Evolutionary conservation across 1,140 invertebrate genomes (phyloP), one percentile per base, ranked within the genome.

Genomic region (Bacillus rossius): DNA sequence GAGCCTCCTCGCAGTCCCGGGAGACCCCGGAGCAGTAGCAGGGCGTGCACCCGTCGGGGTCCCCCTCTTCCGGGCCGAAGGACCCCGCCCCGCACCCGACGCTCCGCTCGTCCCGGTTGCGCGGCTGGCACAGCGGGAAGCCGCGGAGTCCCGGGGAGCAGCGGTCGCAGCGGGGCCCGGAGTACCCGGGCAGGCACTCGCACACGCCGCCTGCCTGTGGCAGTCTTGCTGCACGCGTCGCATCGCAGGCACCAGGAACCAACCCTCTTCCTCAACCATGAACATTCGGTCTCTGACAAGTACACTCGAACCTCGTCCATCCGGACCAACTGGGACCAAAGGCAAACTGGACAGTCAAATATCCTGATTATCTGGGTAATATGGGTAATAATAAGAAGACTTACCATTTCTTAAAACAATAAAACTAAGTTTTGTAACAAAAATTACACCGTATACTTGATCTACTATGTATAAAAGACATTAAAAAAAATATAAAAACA

Each of bases 11-110:
- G 67, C 96, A 99, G 17, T 79, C 72, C 19, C 78, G 75, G 1
- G 86, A 87, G 3, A 94, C 80, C 25, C 92, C 94, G 20, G 94
- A 98, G 74, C 96, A 99, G 77, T 90, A 96, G 73, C 96, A 99
- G 8, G 82, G 72, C 1, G 84, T 75, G 70, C 97, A 99, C 2
- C 96, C 96, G 16, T 87, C 79, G 0, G 84, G 76, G 72, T 96
- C 89, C 1, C 83, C 77, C 17, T 72, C 75, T 25, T 83, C 81
- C 53, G 99, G 75, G 41, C 90, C 87, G 72, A 91, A 99, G 73
- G 85, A 88, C 1, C 95, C 96, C 0, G 80, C 65, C 54, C 88
- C 88, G 72, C 96, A 99, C 14, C 76, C 74, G 42, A 92, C 85
- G 76, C 94, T 96, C 7, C 83, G 80, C 59, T 81, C 78, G 1